Conservation (phyloP, 2,888 invertebrate genomes). For the Lasioglossum figueresi region DNA sequence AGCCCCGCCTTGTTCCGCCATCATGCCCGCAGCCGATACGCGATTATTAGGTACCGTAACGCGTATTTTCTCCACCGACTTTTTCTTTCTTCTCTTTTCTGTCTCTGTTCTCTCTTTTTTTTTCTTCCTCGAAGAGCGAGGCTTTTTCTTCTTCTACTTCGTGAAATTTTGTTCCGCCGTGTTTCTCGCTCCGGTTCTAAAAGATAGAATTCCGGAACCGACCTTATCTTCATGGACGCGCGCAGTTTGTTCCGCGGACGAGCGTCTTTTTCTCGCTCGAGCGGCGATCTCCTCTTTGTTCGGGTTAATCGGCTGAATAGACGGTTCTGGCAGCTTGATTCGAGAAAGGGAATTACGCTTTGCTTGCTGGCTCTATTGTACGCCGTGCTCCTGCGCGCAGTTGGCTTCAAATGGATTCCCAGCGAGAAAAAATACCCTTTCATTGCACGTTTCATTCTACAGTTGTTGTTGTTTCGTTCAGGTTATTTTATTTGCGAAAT, state of each 20-base stretch:
- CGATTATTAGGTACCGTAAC: slow-evolving; percentile 81
- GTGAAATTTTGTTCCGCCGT: not conserved
- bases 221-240: slow-evolving; percentile 15
- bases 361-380: not conserved
- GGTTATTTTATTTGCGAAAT: not conserved
- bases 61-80: slow-evolving; percentile 65
- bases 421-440: not conserved
- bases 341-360: slow-evolving; percentile 3
- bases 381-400: not conserved
- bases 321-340: not conserved
- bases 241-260: not conserved
- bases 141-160: not conserved
- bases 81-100: slow-evolving; percentile 16
- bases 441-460: not conserved
- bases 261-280: not conserved
- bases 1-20: slow-evolving; percentile 81
- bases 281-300: slow-evolving; percentile 15
- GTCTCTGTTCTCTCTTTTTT: not conserved
- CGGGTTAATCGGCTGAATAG: slow-evolving; percentile 2
- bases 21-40: slow-evolving; percentile 76
- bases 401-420: not conserved
- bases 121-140: not conserved
- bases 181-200: not conserved
- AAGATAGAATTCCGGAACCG: slow-evolving; percentile 29
- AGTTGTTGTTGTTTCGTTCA: not conserved